Conservation (phyloP, 2,888 invertebrate genomes). For the Halictus quadricinctus region DNA sequence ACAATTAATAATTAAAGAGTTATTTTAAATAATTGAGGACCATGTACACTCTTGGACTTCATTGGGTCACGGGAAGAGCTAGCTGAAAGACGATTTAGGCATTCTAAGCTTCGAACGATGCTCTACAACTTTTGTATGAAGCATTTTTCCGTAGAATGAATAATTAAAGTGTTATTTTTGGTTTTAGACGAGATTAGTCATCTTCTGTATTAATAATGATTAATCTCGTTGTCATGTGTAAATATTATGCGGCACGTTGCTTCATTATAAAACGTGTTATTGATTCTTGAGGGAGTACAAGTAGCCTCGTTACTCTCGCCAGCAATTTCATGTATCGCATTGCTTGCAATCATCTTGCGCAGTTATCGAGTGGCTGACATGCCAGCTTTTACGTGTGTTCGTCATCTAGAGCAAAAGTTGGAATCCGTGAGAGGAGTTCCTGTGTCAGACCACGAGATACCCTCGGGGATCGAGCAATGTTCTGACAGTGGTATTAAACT, state of each 20-base stretch:
- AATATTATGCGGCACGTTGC: not conserved
- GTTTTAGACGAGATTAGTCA: too few species aligned
- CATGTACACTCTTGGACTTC: too few species aligned
- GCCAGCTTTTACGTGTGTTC: conserved; percentile 47
- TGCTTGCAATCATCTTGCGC: conserved; percentile 14
- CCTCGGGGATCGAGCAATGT: conserved; percentile 67
- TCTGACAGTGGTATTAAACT: conserved; percentile 75
- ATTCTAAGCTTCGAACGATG: too few species aligned
- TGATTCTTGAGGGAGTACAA: not conserved
- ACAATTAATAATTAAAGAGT: not conserved
- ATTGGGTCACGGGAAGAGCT: too few species aligned
- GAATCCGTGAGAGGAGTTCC: conserved; percentile 65
- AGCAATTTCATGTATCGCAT: conserved; percentile 22
- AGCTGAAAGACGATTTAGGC: too few species aligned
- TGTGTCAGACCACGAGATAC: conserved; percentile 64
- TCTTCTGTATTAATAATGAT: not conserved
- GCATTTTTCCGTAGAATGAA: too few species aligned
- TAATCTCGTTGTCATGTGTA: not conserved
- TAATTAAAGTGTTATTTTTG: not conserved
- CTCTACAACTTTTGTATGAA: too few species aligned
- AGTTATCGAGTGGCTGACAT: conserved; percentile 34
- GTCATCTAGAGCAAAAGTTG: conserved; percentile 61
- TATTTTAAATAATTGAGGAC: not conserved
- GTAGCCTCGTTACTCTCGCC: not conserved
- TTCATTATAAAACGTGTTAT: not conserved